A percentile compares a stretch with the other conserved stretches of the same genome.
These are phyloP conservation scores for Drosophila pseudotalamancana DNA, from an alignment of 2,888 invertebrate genomes.

Conservation along the genomic window DNA sequence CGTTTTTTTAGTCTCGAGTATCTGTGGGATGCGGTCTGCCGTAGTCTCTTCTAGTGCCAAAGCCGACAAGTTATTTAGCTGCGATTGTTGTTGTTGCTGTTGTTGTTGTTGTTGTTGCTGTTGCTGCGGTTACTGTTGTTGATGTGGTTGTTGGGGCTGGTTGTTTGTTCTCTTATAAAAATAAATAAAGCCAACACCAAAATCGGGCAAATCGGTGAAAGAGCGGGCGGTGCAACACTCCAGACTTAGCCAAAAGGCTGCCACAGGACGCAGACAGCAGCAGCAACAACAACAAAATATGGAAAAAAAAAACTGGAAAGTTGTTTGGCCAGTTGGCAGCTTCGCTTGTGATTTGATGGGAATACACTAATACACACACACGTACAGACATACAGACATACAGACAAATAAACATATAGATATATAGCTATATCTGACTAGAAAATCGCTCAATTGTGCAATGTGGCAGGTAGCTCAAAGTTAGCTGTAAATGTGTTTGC, in stretches of 20 bases:
- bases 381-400: conserved; percentile 3
- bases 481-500: conserved; percentile 34
- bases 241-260: conserved; percentile 29
- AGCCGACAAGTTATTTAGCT: conserved; percentile 63
- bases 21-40: conserved; percentile 39
- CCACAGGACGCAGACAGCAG: conserved; percentile 49
- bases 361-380: conserved; percentile 11
- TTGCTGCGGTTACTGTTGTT: conserved; percentile 6
- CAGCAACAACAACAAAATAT: too few species aligned
- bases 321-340: conserved; percentile 75
- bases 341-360: conserved; percentile 39
- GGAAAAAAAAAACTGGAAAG: conserved; percentile 75
- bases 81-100: conserved; percentile 26
- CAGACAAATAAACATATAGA: conserved; percentile 5
- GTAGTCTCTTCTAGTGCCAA: conserved; percentile 49
- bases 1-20: conserved; percentile 17
- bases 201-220: conserved; percentile 53
- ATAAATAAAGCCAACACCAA: conserved; percentile 66
- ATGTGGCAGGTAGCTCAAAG: conserved; percentile 12
- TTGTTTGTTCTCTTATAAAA: conserved; percentile 70
- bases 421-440: conserved; percentile 5
- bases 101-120: not conserved
- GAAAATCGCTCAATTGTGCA: conserved; percentile 51
- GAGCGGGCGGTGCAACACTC: conserved; percentile 38
- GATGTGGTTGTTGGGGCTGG: conserved; percentile 14